Evolutionary conservation across 2,888 invertebrate species (phyloP), one percentile per base, ranked within the genome.

Genomic region (Caenorhabditis uteleia): DNA sequence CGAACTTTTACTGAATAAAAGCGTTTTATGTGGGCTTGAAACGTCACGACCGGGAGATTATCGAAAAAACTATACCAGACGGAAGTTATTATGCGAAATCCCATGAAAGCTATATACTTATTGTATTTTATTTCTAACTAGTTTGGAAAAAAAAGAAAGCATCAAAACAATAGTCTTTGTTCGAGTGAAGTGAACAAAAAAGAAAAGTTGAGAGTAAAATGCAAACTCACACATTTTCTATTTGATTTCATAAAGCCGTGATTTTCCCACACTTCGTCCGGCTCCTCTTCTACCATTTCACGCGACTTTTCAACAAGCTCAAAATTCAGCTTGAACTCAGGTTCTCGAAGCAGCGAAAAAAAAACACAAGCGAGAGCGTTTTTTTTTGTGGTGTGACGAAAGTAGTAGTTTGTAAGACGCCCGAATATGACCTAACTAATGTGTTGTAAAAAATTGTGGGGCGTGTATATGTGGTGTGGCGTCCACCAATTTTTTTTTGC

Each of bases 171-270:
- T n/a, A n/a, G n/a, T n/a, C n/a, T n/a, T n/a, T n/a, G n/a, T n/a
- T n/a, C n/a, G n/a, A 12, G 5, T 34, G 33, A n/a, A n/a, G 18
- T 7, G 23, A 42, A 38, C 34, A 42, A 12, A 46, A 31, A 29
- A 26, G 31, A 16, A 7, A 34, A 34, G n/a, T 7, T 5, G n/a
- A n/a, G n/a, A 34, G 34, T 10, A 21, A 5, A 44, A 51, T 43
- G 26, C 48, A 48, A 62, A 62, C 56, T 56, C 56, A 62, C 62
- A 23, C 62, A 51, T 56, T 51, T 62, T 56, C 62, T 50, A 51
- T 62, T 62, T 49, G 60, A 60, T 50, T 62, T 62, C 43, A 62
- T 47, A 56, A 56, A 56, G 36, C 56, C 47, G 43, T 47, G 42
- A 51, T 56, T 62, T 56, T 56, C 56, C 51, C 62, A 62, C 47